Conservation (phyloP, 1,140 invertebrate genomes). For the Bombus polaris region DNA sequence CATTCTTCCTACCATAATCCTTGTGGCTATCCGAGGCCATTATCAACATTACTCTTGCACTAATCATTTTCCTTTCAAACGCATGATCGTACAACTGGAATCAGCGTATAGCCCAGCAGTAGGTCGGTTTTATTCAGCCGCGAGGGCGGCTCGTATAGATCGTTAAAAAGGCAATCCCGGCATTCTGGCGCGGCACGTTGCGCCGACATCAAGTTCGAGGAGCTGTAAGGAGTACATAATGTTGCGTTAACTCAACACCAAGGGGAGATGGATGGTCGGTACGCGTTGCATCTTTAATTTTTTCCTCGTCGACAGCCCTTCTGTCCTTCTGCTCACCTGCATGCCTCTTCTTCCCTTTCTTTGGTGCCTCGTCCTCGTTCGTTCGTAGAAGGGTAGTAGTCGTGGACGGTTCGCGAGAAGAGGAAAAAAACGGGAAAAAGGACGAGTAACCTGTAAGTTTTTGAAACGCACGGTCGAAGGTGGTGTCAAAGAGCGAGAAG, state of each 20-base stretch:
- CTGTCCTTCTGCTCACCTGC: neutral
- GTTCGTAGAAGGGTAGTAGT: neutral
- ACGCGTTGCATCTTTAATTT: conserved; percentile 72
- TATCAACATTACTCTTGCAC: conserved; percentile 20
- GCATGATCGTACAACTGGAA: neutral
- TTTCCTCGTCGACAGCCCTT: conserved; percentile 34
- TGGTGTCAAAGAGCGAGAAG: neutral
- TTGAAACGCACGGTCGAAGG: conserved; percentile 54
- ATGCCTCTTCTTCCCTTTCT: neutral
- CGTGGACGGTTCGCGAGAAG: neutral
- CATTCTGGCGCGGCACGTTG: conserved; percentile 31
- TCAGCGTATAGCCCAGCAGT: neutral
- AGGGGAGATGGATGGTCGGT: conserved; percentile 69
- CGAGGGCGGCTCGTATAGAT: conserved; percentile 38
- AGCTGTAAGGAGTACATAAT: conserved; percentile 65
- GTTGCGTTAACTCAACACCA: conserved; percentile 66
- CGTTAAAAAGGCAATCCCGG: conserved; percentile 61
- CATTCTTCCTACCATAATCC: neutral
- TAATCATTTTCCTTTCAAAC: neutral
- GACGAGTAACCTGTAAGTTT: conserved; percentile 38
- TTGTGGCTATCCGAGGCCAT: neutral
- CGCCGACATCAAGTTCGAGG: conserved; percentile 56
- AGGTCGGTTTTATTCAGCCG: conserved; percentile 20
- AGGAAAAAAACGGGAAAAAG: neutral
- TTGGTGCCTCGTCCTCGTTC: neutral